Evolutionary conservation across 1,140 invertebrate species (phyloP).

Genomic region (Lepidotrigona ventralis): DNA sequence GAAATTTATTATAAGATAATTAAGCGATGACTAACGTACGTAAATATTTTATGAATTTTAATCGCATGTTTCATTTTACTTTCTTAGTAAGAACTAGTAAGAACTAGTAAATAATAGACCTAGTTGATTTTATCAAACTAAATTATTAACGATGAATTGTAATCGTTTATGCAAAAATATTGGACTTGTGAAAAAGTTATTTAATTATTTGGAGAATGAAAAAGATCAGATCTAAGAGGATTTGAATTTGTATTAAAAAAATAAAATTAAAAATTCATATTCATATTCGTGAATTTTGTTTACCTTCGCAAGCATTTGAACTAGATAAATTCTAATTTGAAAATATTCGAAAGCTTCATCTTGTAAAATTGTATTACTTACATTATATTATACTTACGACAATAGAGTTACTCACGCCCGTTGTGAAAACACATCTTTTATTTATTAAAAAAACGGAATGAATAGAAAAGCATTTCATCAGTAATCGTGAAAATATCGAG

Average conservation of each 20-base stretch:
- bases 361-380: not conserved
- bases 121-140: not conserved
- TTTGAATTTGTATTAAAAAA: slow-evolving; percentile 17
- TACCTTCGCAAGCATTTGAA: not conserved
- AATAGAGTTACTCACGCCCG: not conserved
- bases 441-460: not conserved
- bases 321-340: not conserved
- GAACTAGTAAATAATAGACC: slow-evolving; percentile 1
- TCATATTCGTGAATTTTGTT: not conserved
- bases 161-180: not conserved
- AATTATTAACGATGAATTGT: slow-evolving; percentile 1
- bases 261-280: slow-evolving; percentile 24
- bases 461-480: not conserved
- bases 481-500: not conserved
- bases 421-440: not conserved
- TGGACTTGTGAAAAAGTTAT: no score
- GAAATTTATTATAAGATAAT: slow-evolving; percentile 13
- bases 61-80: no score
- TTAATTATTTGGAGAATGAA: not conserved
- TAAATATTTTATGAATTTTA: no score
- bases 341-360: not conserved
- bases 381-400: not conserved
- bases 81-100: not conserved
- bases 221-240: slow-evolving; percentile 9
- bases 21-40: no score